A percentile compares a stretch with the other conserved stretches of the same genome.
Evolutionary conservation across 1,140 invertebrate genomes (phyloP).

Genomic region (Drosophila lowei): DNA sequence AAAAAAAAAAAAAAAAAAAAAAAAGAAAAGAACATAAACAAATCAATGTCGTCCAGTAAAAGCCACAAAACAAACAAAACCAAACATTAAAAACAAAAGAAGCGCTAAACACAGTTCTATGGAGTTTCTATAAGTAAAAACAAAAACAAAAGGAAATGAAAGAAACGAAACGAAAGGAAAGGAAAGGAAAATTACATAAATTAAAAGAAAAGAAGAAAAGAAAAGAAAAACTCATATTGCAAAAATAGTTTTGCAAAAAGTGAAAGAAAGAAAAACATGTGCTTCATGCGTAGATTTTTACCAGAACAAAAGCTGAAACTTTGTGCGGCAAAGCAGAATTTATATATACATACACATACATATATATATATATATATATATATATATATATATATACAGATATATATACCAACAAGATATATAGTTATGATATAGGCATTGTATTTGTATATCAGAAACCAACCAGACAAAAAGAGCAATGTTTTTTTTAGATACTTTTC

Average conservation of each 20-base stretch:
- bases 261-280: conserved; percentile 43
- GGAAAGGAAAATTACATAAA: conserved; percentile 43
- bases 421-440: conserved; percentile 72
- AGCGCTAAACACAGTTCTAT: conserved; percentile 57
- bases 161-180: conserved; percentile 40
- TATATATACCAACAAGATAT: conserved; percentile 43
- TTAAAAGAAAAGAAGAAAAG: conserved; percentile 26
- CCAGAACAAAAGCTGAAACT: conserved; percentile 74
- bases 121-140: conserved; percentile 57
- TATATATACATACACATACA: conserved; percentile 56
- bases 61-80: conserved; percentile 50
- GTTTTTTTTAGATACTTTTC: conserved; percentile 63
- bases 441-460: conserved; percentile 74
- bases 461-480: conserved; percentile 61
- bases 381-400: neutral
- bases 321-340: conserved; percentile 75
- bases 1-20: neutral
- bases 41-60: conserved; percentile 71
- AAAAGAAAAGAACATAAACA: conserved; percentile 51
- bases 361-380: conserved; percentile 30
- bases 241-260: conserved; percentile 63
- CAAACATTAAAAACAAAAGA: conserved; percentile 17
- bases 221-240: conserved; percentile 58
- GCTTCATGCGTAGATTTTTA: conserved; percentile 80
- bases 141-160: conserved; percentile 21